Evolutionary conservation across 2,113 vertebrate species (phyloP).

Genomic region (Ranitomeya imitator): DNA sequence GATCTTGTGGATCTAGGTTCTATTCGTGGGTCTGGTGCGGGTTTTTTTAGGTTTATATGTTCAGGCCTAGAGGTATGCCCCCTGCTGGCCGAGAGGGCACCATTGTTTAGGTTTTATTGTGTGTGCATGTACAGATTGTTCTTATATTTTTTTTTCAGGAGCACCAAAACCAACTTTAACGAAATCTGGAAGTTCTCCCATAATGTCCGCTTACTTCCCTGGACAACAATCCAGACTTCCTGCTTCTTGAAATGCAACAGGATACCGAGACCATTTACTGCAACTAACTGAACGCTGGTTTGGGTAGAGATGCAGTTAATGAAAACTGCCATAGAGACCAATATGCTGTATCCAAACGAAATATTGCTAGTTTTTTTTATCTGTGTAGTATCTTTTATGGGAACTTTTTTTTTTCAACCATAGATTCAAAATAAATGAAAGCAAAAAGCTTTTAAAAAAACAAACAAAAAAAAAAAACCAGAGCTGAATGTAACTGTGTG

Average conservation of each 20-base stretch:
- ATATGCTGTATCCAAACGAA: conserved; percentile 47
- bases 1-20: too few species aligned
- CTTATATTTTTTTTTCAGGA: background rate
- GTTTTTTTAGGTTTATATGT: too few species aligned
- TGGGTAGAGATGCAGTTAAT: conserved; percentile 8
- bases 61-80: too few species aligned
- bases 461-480: background rate
- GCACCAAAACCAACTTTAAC: conserved; percentile 3
- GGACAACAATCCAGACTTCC: conserved; percentile 12
- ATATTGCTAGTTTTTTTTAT: background rate
- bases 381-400: background rate
- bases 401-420: background rate
- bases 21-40: too few species aligned
- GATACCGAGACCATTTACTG: background rate
- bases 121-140: background rate
- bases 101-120: too few species aligned
- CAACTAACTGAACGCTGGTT: background rate
- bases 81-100: too few species aligned
- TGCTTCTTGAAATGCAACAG: conserved; percentile 39
- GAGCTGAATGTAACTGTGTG: background rate
- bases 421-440: background rate
- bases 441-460: background rate
- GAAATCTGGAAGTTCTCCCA: conserved; percentile 52
- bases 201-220: conserved; percentile 54
- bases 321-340: conserved; percentile 45